phyloP scores from a whole-genome alignment of 2,113 vertebrate species.

The Alexandromys fortis region DNA sequence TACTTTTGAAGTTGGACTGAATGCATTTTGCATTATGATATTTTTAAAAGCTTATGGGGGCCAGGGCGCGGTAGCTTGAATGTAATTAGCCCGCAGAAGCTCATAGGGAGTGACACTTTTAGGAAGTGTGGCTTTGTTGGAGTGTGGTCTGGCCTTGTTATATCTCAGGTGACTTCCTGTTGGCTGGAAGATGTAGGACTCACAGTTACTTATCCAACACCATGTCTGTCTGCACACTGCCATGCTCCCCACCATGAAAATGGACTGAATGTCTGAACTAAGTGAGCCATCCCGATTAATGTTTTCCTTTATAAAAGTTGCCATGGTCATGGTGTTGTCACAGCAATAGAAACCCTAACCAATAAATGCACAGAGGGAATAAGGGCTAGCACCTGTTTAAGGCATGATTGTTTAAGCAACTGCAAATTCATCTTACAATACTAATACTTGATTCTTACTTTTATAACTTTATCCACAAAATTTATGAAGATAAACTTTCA shows the following conservation, averaged over 20 bases:
- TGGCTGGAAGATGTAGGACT: not conserved
- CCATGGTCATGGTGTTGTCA: not conserved
- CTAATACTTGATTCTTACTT: not conserved
- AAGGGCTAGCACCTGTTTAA: not conserved
- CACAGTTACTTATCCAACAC: not conserved
- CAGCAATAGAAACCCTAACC: not conserved
- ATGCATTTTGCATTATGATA: no score
- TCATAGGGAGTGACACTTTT: no score
- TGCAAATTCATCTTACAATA: not conserved
- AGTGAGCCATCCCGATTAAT: not conserved
- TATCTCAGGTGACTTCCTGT: not conserved
- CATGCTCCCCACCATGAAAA: not conserved
- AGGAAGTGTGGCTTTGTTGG: no score
- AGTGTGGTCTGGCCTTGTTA: no score
- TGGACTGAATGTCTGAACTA: not conserved
- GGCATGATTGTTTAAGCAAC: not conserved
- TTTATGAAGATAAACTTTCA: slow-evolving; percentile 19
- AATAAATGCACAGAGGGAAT: not conserved
- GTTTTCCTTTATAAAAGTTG: not conserved
- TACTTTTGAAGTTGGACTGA: no score
- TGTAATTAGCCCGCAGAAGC: no score
- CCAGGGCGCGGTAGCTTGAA: no score
- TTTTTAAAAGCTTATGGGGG: no score
- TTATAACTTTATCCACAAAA: not conserved
- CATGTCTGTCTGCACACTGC: not conserved